A percentile compares a stretch with the other conserved stretches of the same genome.
These are phyloP conservation scores for Pseudopodoces humilis DNA, from an alignment of 2,113 vertebrate genomes.

Conservation along the genomic window DNA sequence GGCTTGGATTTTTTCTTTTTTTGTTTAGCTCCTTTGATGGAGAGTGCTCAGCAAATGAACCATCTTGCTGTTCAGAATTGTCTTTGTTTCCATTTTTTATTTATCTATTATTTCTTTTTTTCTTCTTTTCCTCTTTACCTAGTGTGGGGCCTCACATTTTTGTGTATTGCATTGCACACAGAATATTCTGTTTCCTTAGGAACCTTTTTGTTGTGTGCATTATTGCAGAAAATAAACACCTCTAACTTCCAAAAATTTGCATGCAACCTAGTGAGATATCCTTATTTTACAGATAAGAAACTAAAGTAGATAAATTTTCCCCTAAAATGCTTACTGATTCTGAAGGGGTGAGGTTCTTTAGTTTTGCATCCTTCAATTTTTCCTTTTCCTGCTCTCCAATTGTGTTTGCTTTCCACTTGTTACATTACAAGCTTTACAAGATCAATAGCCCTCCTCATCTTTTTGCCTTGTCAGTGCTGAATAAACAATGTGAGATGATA, in stretches of 20 bases:
- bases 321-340: neutral
- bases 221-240: neutral
- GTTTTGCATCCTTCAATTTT: neutral
- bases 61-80: neutral
- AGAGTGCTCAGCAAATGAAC: neutral
- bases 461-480: slow-evolving; percentile 4
- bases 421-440: neutral
- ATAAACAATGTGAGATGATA: neutral
- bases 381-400: neutral
- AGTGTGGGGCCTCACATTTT: neutral
- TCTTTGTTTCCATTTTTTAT: neutral
- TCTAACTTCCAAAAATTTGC: neutral
- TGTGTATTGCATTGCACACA: fast-evolving
- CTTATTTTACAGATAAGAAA: neutral
- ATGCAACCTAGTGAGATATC: neutral
- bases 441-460: neutral
- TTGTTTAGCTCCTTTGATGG: neutral
- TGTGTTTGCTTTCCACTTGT: neutral
- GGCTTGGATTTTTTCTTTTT: neutral
- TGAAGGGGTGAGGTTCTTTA: neutral
- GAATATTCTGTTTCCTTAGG: neutral
- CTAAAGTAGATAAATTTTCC: neutral
- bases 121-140: neutral
- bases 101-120: neutral
- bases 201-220: neutral